Evolutionary conservation across 1,140 invertebrate genomes (phyloP).

Genomic region (Drosophila melanogaster): DNA sequence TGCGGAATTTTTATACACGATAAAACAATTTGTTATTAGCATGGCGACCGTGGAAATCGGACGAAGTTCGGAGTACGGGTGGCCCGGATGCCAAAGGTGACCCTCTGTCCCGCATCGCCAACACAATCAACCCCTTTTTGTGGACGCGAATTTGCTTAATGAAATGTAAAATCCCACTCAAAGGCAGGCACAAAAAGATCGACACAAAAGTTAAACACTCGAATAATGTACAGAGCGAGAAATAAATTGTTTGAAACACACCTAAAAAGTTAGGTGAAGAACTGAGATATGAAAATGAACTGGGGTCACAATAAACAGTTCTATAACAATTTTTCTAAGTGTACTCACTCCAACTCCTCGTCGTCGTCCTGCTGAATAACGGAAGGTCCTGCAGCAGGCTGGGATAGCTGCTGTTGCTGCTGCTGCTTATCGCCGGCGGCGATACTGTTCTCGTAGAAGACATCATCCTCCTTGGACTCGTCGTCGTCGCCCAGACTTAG

Average conservation of each 20-base stretch:
- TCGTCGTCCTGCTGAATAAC: conserved; percentile 86
- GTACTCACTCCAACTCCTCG: conserved; percentile 85
- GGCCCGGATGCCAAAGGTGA: conserved; percentile 39
- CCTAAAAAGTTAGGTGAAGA: background rate
- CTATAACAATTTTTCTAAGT: background rate
- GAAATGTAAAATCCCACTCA: conserved; percentile 73
- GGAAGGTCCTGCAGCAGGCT: conserved; percentile 26
- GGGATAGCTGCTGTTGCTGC: conserved; percentile 45
- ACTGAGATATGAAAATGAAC: too few species aligned
- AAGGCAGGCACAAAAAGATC: conserved; percentile 43
- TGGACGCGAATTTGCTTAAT: conserved; percentile 74
- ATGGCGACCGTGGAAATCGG: conserved; percentile 62
- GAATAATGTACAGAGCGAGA: conserved; percentile 4
- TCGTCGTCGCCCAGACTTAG: conserved; percentile 83
- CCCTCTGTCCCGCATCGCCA: conserved; percentile 7
- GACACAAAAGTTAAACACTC: conserved; percentile 16
- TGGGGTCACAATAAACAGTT: too few species aligned
- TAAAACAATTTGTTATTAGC: conserved; percentile 83
- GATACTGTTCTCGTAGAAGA: conserved; percentile 89
- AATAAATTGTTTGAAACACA: background rate
- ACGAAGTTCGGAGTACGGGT: conserved; percentile 2
- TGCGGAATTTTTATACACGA: conserved; percentile 79
- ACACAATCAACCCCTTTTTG: conserved; percentile 41
- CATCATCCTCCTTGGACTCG: conserved; percentile 88
- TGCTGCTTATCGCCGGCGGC: conserved; percentile 66